A percentile compares a stretch with the other conserved stretches of the same genome.
These are phyloP conservation scores for Chaetura pelagica DNA, from an alignment of 2,113 vertebrate species.

Conservation along the genomic window DNA sequence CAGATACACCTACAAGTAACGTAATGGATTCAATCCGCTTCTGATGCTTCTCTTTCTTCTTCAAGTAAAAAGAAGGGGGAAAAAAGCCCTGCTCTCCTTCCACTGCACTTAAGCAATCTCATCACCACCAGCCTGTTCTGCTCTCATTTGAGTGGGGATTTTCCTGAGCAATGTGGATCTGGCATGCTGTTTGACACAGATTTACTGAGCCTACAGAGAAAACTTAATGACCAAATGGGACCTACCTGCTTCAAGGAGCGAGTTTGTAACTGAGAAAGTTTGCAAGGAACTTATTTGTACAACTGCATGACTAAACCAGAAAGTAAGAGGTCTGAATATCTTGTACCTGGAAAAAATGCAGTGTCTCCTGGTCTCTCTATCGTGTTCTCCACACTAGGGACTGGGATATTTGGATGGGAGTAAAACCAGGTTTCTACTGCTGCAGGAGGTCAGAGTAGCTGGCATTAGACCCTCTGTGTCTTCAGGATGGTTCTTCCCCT, in stretches of 20 bases:
- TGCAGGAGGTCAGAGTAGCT: not conserved
- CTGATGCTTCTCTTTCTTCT: not conserved
- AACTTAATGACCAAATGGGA: not conserved
- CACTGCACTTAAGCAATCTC: rapidly evolving
- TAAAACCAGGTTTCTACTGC: not conserved
- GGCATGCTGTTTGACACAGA: not conserved
- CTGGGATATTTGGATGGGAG: not conserved
- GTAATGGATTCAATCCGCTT: not conserved
- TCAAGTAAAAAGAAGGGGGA: not conserved
- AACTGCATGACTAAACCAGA: not conserved
- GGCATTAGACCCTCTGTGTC: not conserved
- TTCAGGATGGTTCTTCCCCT: not conserved
- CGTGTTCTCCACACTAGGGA: not conserved
- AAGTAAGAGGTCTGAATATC: not conserved
- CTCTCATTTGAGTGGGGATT: not conserved
- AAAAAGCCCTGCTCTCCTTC: not conserved
- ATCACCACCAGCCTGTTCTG: not conserved
- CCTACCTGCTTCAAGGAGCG: not conserved
- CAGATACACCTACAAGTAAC: not conserved
- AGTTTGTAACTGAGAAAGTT: not conserved
- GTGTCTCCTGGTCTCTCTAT: not conserved
- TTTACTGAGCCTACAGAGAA: not conserved
- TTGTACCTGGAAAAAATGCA: not conserved
- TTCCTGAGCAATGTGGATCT: not conserved
- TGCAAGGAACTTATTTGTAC: not conserved